Evolutionary conservation across 2,797 vertebrate species (phyloP).

Genomic region (Erithacus rubecula): DNA sequence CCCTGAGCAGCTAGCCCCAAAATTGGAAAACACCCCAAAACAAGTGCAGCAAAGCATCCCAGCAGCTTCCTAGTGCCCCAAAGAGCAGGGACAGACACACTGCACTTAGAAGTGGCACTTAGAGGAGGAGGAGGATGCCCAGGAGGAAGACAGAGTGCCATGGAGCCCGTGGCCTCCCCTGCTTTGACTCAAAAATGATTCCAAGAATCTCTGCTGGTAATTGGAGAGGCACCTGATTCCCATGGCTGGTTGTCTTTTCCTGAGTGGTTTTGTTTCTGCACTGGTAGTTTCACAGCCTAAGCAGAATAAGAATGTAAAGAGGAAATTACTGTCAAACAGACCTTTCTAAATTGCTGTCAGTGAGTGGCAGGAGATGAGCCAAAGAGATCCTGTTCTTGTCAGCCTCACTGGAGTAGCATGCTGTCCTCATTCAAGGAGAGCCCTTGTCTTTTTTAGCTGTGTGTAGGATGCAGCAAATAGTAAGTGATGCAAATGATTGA

Average conservation of each 20-base stretch:
- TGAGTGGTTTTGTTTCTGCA: not conserved
- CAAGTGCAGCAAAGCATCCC: not conserved
- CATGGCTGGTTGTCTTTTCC: not conserved
- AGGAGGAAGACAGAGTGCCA: rapidly evolving
- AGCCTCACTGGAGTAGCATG: not conserved
- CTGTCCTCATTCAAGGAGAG: conserved; percentile 56
- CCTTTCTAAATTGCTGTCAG: conserved; percentile 36
- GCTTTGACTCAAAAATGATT: not conserved
- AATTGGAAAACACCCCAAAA: not conserved
- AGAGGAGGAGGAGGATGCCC: not conserved
- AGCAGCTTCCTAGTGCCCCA: not conserved
- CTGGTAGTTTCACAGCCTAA: not conserved
- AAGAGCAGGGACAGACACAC: too few species aligned
- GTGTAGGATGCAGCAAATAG: conserved; percentile 29
- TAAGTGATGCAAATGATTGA: conserved; percentile 22
- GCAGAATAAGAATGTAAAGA: conserved; percentile 24
- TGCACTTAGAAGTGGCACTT: too few species aligned
- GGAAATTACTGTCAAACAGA: conserved; percentile 62
- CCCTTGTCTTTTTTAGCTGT: conserved; percentile 32
- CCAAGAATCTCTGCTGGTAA: not conserved
- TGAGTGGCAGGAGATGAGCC: conserved; percentile 53
- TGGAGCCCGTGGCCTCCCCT: not conserved
- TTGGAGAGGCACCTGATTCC: not conserved
- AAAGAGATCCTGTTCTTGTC: conserved; percentile 56
- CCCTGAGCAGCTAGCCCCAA: not conserved